These are phyloP conservation scores for Drosophila neocordata DNA, from an alignment of 1,140 invertebrate species.

Conservation along the genomic window DNA sequence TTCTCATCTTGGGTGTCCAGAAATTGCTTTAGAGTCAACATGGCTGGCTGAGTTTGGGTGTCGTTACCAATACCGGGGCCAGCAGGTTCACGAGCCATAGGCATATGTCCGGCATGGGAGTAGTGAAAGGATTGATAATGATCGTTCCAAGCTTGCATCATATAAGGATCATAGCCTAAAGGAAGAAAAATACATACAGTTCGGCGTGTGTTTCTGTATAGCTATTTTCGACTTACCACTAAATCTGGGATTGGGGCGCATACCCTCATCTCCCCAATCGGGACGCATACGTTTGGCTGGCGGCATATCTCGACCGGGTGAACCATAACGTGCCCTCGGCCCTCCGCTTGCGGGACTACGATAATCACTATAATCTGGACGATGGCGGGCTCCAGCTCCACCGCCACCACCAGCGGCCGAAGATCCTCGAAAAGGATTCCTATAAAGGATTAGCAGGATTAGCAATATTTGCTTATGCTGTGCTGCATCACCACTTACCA, in stretches of 20 bases:
- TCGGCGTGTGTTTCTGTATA: neutral
- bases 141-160: constrained; percentile 80
- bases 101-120: constrained; percentile 62
- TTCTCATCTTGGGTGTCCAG: constrained; percentile 97
- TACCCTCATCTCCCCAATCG: constrained; percentile 87
- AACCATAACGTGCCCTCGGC: constrained; percentile 86
- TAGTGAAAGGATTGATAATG: constrained; percentile 82
- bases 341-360: constrained; percentile 82
- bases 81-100: constrained; percentile 44
- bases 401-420: constrained; percentile 77
- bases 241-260: constrained; percentile 82
- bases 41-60: constrained; percentile 90
- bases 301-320: constrained; percentile 90
- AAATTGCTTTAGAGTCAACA: constrained; percentile 99
- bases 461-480: too few species aligned
- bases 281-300: constrained; percentile 91
- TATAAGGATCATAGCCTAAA: constrained; percentile 74
- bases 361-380: constrained; percentile 89
- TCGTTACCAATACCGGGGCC: constrained; percentile 21
- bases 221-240: constrained; percentile 65
- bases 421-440: constrained; percentile 76
- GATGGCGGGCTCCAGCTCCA: constrained; percentile 81
- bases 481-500: constrained; percentile 86
- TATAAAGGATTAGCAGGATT: constrained; percentile 6
- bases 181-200: neutral